Evolutionary conservation across 2,888 invertebrate species (phyloP).

Genomic region (Epirrhoe alternata): DNA sequence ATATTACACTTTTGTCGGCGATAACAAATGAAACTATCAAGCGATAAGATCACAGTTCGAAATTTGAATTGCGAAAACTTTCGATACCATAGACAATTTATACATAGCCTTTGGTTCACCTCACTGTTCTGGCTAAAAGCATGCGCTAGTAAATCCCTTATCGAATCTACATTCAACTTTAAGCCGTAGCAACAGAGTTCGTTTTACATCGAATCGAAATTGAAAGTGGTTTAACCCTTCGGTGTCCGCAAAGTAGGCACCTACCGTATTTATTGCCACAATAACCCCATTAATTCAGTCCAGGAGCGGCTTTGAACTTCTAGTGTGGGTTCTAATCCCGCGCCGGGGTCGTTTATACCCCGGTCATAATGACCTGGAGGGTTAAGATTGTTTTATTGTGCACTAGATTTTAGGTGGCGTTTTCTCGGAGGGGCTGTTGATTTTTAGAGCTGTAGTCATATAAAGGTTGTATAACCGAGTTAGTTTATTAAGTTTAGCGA

Average conservation of each 20-base stretch:
- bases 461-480: neutral
- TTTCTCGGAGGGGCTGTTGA: constrained; percentile 34
- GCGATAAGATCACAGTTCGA: neutral
- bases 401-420: constrained; percentile 38
- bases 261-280: constrained; percentile 80
- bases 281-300: constrained; percentile 82
- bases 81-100: neutral
- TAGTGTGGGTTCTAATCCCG: constrained; percentile 58
- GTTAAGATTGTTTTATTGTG: constrained; percentile 53
- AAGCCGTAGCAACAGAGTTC: constrained; percentile 3
- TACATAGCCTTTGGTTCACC: neutral
- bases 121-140: neutral
- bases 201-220: constrained; percentile 7
- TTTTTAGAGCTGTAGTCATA: constrained; percentile 34
- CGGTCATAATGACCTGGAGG: constrained; percentile 54
- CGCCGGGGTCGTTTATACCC: constrained; percentile 55
- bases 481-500: constrained; percentile 1
- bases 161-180: constrained; percentile 6
- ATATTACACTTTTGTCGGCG: neutral
- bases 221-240: constrained; percentile 36
- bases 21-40: neutral
- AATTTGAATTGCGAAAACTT: constrained; percentile 1
- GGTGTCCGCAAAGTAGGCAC: constrained; percentile 25
- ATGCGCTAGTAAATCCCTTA: neutral
- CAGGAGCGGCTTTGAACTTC: constrained; percentile 70